A percentile compares a stretch with the other conserved stretches of the same genome.
phyloP scores from a whole-genome alignment of 1,140 invertebrate species.

The Homalodisca vitripennis region DNA sequence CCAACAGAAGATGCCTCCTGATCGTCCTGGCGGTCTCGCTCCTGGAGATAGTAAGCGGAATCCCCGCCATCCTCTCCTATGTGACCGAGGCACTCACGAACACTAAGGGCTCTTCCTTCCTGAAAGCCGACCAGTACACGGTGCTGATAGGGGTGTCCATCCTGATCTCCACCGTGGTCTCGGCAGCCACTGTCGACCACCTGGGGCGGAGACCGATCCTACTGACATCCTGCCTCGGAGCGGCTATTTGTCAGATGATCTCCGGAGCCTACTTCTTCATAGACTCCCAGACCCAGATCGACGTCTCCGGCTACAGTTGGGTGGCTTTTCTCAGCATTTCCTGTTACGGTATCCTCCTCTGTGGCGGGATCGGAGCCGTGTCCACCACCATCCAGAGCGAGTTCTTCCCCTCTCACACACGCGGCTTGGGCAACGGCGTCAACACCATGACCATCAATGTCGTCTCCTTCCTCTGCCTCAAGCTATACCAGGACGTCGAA shows the following conservation, averaged over 20 bases:
- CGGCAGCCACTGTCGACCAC: slow-evolving; percentile 51
- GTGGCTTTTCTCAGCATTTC: slow-evolving; percentile 28
- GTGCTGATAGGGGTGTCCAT: slow-evolving; percentile 39
- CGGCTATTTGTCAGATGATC: slow-evolving; percentile 30
- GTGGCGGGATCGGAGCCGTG: slow-evolving; percentile 35
- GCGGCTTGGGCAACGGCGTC: slow-evolving; percentile 37
- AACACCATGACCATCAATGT: slow-evolving; percentile 30
- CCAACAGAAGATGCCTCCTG: slow-evolving; percentile 36
- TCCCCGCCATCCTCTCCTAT: slow-evolving; percentile 39
- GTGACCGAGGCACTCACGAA: slow-evolving; percentile 34
- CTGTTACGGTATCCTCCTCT: slow-evolving; percentile 32
- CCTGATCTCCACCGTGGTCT: slow-evolving; percentile 49
- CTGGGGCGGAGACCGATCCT: slow-evolving; percentile 55
- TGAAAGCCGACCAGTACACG: slow-evolving; percentile 38
- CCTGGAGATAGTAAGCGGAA: slow-evolving; percentile 37
- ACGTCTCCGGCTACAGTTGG: slow-evolving; percentile 23
- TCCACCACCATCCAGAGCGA: slow-evolving; percentile 38
- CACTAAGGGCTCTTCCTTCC: background rate
- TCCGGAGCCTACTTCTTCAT: slow-evolving; percentile 35
- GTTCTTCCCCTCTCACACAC: slow-evolving; percentile 38
- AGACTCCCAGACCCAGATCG: background rate
- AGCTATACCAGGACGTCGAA: slow-evolving; percentile 47
- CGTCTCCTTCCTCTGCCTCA: background rate
- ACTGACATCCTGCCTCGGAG: slow-evolving; percentile 48
- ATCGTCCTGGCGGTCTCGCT: slow-evolving; percentile 39